Evolutionary conservation across 1,140 invertebrate species (phyloP), one percentile per base, ranked within the genome.

Genomic region (Tetramorium parvispinum): DNA sequence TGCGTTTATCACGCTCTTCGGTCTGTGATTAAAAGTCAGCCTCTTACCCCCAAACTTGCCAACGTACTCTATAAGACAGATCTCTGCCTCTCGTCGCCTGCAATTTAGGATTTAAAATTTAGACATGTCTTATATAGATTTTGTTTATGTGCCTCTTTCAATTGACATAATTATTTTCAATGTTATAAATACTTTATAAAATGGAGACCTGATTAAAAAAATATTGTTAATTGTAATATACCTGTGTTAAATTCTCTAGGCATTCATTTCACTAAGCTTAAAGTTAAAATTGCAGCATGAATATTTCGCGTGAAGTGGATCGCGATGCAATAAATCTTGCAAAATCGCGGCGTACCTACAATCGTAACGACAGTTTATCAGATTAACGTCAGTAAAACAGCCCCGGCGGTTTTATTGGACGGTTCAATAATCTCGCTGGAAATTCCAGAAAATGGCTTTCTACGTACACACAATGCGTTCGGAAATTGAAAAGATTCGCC

Each of bases 401-500:
- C 13, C 11, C 10, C 2, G 10, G 13, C 27, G 53, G 27, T 59
- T 73, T 46, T 70, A 46, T 73, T 49, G 40, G 68, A 37, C 79
- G 79, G 43, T 83, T 43, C 79, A 73, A 83, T 83, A 82, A 83
- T 75, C 43, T 73, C 40, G 40, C 49, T 59, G 43, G 43, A 49
- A 59, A 73, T 73, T 75, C 43, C 40, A n/a, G 79, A 73, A 83
- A 75, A 73, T 75, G 55, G 53, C 43, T 73, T 46, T 40, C 55
- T 16, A 73, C 53, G 6, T 57, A n/a, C 79, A n/a, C 53, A 83
- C 79, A 83, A 83, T 75, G 79, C 68, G 24, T 61, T 59, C 55
- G 79, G 55, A 75, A 83, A 83, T 83, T 73, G 68, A 46, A 83
- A 59, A 59, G 53, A 73, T 21, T 73, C 79, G 68, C 68, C 53